phyloP scores from a whole-genome alignment of 2,888 invertebrate species.

The Drosophila bunnanda region DNA sequence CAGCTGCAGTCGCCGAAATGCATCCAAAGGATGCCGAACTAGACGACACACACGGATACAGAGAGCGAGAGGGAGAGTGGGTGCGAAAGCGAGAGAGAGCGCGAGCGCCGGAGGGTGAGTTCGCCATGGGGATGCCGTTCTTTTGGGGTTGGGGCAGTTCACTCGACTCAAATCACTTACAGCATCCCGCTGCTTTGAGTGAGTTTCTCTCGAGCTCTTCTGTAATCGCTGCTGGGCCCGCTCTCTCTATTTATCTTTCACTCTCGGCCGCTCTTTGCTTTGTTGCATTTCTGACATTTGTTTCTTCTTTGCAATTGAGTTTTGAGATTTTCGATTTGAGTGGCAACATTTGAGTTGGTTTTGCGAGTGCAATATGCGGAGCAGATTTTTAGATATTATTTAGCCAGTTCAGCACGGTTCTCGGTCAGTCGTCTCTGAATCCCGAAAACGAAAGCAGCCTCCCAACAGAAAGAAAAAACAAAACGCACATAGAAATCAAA shows the following conservation, averaged over 20 bases:
- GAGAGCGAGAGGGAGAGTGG: slow-evolving; percentile 23
- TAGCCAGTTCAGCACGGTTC: slow-evolving; percentile 69
- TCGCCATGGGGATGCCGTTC: slow-evolving; percentile 53
- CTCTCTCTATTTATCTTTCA: slow-evolving; percentile 10
- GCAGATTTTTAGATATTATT: slow-evolving; percentile 76
- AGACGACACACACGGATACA: slow-evolving; percentile 32
- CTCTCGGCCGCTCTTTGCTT: slow-evolving; percentile 37
- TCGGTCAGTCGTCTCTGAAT: slow-evolving; percentile 81
- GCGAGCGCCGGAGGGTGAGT: slow-evolving; percentile 16
- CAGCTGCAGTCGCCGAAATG: slow-evolving; percentile 62
- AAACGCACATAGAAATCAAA: slow-evolving; percentile 1
- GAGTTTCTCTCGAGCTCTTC: slow-evolving; percentile 41
- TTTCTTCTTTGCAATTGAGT: slow-evolving; percentile 71
- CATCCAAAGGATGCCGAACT: slow-evolving; percentile 69
- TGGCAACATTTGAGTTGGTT: slow-evolving; percentile 64
- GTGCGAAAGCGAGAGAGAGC: slow-evolving; percentile 13
- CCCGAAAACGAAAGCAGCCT: slow-evolving; percentile 69
- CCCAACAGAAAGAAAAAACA: background rate
- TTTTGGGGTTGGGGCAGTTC: slow-evolving; percentile 63
- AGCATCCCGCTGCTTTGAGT: slow-evolving; percentile 51
- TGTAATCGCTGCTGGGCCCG: slow-evolving; percentile 18
- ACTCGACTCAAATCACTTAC: slow-evolving; percentile 33
- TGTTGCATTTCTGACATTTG: slow-evolving; percentile 71
- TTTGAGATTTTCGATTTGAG: slow-evolving; percentile 42
- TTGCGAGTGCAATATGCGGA: slow-evolving; percentile 54